A percentile compares a stretch with the other conserved stretches of the same genome.
phyloP scores from a whole-genome alignment of 1,140 invertebrate species.

The Caenorhabditis elegans region WBcel235 BX284606.5:14273501-14274000 shows the following conservation, averaged over 20 bases:
- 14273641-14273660: slow-evolving; percentile 52
- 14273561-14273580: background rate
- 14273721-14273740: slow-evolving; percentile 32
- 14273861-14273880: slow-evolving; percentile 24
- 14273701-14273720: slow-evolving; percentile 41
- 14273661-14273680: slow-evolving; percentile 57
- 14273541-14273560: background rate
- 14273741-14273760: background rate
- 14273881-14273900: too few relatives aligned
- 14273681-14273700: slow-evolving; percentile 25
- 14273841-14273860: slow-evolving; percentile 61
- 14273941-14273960: too few relatives aligned
- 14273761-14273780: background rate
- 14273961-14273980: too few relatives aligned
- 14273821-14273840: slow-evolving; percentile 59
- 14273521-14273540: background rate
- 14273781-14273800: background rate
- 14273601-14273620: slow-evolving; percentile 49
- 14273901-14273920: too few relatives aligned
- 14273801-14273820: slow-evolving; percentile 62
- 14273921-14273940: too few relatives aligned
- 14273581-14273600: background rate
- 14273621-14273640: slow-evolving; percentile 62
- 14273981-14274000: too few relatives aligned
- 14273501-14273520: too few relatives aligned